Base-by-base conservation (phyloP, 2,797 vertebrate species). In the Hyperoplus lanceolatus region DNA sequence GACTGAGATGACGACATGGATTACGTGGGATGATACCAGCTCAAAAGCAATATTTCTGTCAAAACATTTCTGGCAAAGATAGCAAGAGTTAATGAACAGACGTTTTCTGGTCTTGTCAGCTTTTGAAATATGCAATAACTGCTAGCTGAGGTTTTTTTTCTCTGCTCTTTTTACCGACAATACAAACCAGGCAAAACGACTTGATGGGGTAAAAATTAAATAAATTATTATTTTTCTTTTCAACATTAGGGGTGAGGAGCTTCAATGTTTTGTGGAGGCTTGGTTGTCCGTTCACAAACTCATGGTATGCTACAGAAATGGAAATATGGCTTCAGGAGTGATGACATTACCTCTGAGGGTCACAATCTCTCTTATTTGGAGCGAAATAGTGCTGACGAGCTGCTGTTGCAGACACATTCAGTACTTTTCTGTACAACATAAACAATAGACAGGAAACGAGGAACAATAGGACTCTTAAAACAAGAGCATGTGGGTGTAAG, bases 391-490 rank as follows among this genome's bases (percentile, higher is more conserved):
- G 84, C 85, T 70, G 85, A 82, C 21, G 7, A 79, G 77, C 51
- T 60, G 70, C 82, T 59, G 65, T 13, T 53, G 64, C 81, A 57
- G 79, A 74, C 38, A 54, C 41, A 77, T 63, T 79, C 79, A 78
- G 73, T 65, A 75, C 74, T 29, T 75, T 63, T 79, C 79, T 78
- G 73, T 65, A 75, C 74, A 84, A 75, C 70, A 81, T 68, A 46
- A 79, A 87, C 81, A 83, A 75, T 1, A 56, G 73, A 85, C 45
- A 82, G 75, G 85, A 88, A 87, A 84, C 45, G 3, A 66, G 69
- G 64, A 91, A 90, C 80, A 91, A 91, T 60, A 21, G 69, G 45
- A 72, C 63, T 79, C 70, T 79, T 65, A 76, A 84, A 93, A 87
- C 72, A 84, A 75, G 57, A 87, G 74, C 67, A 75, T 48, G 86